These are phyloP conservation scores for Doris montereyensis DNA, from an alignment of 2,888 invertebrate genomes.

Conservation along the genomic window DNA sequence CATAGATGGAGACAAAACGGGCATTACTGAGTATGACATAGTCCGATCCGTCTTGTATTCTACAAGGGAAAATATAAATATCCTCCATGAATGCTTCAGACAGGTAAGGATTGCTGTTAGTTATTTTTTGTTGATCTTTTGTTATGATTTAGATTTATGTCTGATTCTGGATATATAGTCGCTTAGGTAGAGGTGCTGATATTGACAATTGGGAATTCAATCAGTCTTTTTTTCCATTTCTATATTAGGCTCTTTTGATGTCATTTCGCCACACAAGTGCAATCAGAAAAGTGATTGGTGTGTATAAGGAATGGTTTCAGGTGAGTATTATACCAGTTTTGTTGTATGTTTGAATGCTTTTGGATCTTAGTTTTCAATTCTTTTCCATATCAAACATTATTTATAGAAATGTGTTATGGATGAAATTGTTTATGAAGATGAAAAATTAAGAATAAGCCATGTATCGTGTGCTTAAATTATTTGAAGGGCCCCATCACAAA, in stretches of 20 bases:
- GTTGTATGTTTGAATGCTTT: too few species aligned
- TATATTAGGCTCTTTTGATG: constrained; percentile 82
- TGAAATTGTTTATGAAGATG: too few species aligned
- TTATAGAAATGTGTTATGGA: not conserved
- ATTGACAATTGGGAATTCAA: not conserved
- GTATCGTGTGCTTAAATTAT: too few species aligned
- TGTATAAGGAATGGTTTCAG: constrained; percentile 94
- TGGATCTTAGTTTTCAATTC: not conserved
- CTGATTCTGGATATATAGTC: too few species aligned
- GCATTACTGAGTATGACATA: constrained; percentile 74
- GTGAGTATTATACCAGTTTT: too few species aligned
- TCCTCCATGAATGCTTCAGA: constrained; percentile 93
- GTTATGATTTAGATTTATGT: not conserved
- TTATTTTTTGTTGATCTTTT: not conserved
- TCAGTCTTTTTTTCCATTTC: not conserved
- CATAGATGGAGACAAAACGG: too few species aligned
- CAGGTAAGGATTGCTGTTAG: constrained; percentile 75
- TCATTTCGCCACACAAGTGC: constrained; percentile 91
- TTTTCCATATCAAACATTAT: constrained; percentile 5
- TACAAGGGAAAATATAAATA: constrained; percentile 92
- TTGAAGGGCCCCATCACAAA: too few species aligned
- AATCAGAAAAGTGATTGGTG: constrained; percentile 88
- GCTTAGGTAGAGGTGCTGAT: too few species aligned
- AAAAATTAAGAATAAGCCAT: too few species aligned
- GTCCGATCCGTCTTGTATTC: constrained; percentile 91